phyloP scores from a whole-genome alignment of 30 jellyfish, hydroid and myxozoan species.

The Sanderia malayensis region DNA sequence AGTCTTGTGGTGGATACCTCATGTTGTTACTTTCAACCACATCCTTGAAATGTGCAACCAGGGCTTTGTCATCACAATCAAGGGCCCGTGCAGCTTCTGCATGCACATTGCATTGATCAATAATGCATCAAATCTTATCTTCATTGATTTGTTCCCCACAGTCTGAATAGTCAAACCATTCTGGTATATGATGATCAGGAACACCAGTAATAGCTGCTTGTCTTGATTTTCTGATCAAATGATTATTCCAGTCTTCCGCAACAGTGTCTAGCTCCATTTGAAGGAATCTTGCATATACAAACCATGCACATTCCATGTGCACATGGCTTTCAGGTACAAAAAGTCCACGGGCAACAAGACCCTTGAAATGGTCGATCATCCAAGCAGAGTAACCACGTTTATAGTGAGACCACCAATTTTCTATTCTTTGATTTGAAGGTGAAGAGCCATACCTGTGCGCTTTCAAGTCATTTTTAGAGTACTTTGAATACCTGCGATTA shows the following conservation, averaged over 20 bases:
- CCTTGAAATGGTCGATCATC: not conserved
- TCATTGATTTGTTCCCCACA: constrained; percentile 10
- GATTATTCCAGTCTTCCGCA: constrained; percentile 19
- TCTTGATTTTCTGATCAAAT: constrained; percentile 13
- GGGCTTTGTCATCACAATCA: constrained; percentile 4
- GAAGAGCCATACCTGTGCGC: constrained; percentile 32
- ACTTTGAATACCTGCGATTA: constrained; percentile 21
- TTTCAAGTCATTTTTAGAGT: not conserved
- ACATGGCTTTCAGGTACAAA: not conserved
- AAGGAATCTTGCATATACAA: constrained; percentile 3
- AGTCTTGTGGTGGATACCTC: constrained; percentile 31
- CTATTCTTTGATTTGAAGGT: constrained; percentile 20
- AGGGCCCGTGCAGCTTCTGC: constrained; percentile 9
- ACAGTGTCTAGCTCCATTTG: constrained; percentile 12
- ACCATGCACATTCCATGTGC: constrained; percentile 15
- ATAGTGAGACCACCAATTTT: constrained; percentile 37
- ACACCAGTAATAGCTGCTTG: constrained; percentile 6
- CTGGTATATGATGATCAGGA: constrained; percentile 28
- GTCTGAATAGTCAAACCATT: not conserved
- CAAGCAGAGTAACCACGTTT: constrained; percentile 9
- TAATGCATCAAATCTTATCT: not conserved
- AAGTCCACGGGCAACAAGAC: not conserved
- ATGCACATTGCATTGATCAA: not conserved
- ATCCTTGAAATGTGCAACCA: constrained; percentile 23
- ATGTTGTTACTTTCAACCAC: constrained; percentile 20